Base-by-base conservation (phyloP, 2,797 vertebrate species). In the Sebastes variabilis region DNA sequence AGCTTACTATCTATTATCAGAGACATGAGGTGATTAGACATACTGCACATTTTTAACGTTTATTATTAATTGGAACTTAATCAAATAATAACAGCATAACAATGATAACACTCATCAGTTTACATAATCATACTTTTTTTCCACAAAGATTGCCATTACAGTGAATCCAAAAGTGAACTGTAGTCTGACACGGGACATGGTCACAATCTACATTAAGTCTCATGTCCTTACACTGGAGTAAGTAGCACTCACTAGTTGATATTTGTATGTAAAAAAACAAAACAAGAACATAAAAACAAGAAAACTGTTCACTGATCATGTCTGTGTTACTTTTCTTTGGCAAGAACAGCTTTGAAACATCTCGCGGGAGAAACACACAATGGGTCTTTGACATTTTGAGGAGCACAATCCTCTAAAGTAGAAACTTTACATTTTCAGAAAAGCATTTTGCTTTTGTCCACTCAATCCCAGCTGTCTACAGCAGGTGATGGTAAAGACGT, bases 21-120 rank as follows among this genome's bases (percentile, higher is more conserved):
- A 81, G 18, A 83, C 60, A 77, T 46, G 2, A 71, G 25, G 14
- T 56, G 59, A 38, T 0, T 49, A 75, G 25, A 79, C 29, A 74
- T 70, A 74, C 24, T 67, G 79, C 67, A 86, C 25, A 82, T 93
- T 92, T 92, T 89, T 68, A 82, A 81, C 81, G 91, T 95, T 96
- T 96, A 95, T 96, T 96, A 95, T 93, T 96, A 94, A 93, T 87
- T 91, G 87, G 80, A 96, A 95, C 91, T 89, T 88, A 95, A 94
- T 90, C 90, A 93, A 90, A 92, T 93, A 90, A 91, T 86, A 84
- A 92, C 86, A 94, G 94, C 90, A 91, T 90, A 95, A 91, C 85
- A 91, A 90, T 90, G 92, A 93, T 93, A 92, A 93, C 94, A 96
- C 90, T 90, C 84, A 87, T 90, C 89, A 92, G 89, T 92, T 93